Evolutionary conservation across 2,888 invertebrate species (phyloP), one percentile per base, ranked within the genome.

Genomic region (Tanytarsus gracilentus): DNA sequence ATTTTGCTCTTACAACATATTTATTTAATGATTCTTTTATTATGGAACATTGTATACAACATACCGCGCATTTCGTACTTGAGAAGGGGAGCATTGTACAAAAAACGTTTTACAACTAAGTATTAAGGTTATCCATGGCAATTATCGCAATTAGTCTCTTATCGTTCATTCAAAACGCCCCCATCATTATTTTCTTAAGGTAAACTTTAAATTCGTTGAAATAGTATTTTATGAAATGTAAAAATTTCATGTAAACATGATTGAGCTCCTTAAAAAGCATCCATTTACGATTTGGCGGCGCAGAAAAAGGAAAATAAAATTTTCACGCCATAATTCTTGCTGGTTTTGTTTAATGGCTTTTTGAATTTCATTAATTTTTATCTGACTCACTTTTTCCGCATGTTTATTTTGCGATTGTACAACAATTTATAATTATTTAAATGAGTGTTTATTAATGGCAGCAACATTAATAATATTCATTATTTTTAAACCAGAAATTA

Each of bases 361-460:
- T 55, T 55, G 55, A 55, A 27, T 55, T 55, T 40, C 55, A 55
- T 55, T 55, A 55, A 55, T 27, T 26, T 55, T 55, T 39, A 26
- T 53, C 36, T 16, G 8, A 40, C 36, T 26, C 55, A 14, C 26
- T 18, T 36, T 16, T 16, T 14, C 33, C n/a, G 21, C 52, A 52
- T 52, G 30, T 33, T 52, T 16, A 36, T 30, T 52, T 33, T n/a
- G 52, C 52, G 40, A 55, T 55, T 40, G 55, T 55, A 55, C 39
- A 48, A 58, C 48, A 58, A 58, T 58, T 49, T 48, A 58, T 58
- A 58, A 44, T 58, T 11, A 58, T 58, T 44, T 48, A 48, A 58
- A 58, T 44, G 58, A 48, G 58, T 60, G 60, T 60, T 60, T 60
- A 60, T 60, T 60, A 60, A 60, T 60, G 60, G 30, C 4, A 60